Evolutionary conservation across 2,797 vertebrate species (phyloP), one percentile per base, ranked within the genome.

Genomic region (Girardinus metallicus): DNA sequence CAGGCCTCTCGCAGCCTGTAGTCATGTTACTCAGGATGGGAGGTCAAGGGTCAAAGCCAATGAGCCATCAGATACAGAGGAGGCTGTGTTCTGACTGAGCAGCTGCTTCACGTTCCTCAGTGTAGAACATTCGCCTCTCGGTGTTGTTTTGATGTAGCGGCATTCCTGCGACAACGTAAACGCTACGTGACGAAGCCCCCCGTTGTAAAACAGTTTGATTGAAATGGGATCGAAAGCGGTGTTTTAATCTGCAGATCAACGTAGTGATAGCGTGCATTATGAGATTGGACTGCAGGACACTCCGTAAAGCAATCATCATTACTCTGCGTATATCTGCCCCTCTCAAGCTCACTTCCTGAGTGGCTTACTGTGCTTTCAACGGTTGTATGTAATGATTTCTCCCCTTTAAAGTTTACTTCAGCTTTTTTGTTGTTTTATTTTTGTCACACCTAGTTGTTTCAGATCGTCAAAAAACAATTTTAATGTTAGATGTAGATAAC

Each of bases 11-110:
- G 81, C 74, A 81, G 86, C 86, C 82, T 74, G 79, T 83, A 83
- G 84, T 93, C 85, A 66, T 88, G 76, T 91, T 92, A 91, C 88
- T 41, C 76, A 78, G 77, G 78, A 3, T 0, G 23, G 74, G 9
- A 68, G 88, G 85, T 94, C 80, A 89, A 62, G 86, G 92, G 91
- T 90, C 89, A 85, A 79, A 86, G 83, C 89, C 86, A 91, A 87
- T 83, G 82, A 89, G 90, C 83, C 81, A 31, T 81, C 79, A 66
- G 41, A 80, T 43, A 93, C 87, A 92, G 84, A 87, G 76, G 86
- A 83, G 74, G 75, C 89, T 87, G 87, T 92, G 90, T 92, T 89
- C 81, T 62, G 0, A 2, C 80, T 18, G 78, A 57, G 82, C 80
- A 21, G 80, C 86, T 43, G 2, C 77, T 83, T 57, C 0, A 62